These are phyloP conservation scores for Malacoraja senta DNA, from an alignment of 2,797 vertebrate species.

Conservation along the genomic window DNA sequence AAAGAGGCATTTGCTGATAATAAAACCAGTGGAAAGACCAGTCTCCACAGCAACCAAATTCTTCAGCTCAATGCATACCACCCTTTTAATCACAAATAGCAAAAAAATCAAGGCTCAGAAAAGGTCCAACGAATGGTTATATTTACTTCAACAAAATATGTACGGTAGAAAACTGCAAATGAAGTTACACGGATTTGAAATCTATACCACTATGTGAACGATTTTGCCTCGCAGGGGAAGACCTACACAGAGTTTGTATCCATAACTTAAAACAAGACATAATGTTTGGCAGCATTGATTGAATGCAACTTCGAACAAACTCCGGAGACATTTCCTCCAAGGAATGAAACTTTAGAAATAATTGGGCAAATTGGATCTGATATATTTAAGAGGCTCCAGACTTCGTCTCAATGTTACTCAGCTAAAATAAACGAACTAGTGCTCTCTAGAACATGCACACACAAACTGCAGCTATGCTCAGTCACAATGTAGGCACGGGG, in stretches of 20 bases:
- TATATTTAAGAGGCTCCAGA: not conserved
- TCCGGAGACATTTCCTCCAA: not conserved
- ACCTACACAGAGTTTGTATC: not conserved
- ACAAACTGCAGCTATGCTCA: not conserved
- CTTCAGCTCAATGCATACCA: not conserved
- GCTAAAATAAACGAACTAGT: not conserved
- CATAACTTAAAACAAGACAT: not conserved
- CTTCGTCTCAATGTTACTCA: not conserved
- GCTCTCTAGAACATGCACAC: not conserved
- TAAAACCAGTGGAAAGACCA: not conserved
- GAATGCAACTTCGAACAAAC: not conserved
- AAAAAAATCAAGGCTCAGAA: not conserved
- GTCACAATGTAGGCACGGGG: too few relatives aligned
- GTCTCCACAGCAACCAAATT: slow-evolving; percentile 4
- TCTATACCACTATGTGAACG: too few relatives aligned
- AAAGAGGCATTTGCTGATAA: not conserved
- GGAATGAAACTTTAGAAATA: not conserved
- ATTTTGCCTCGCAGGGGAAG: not conserved
- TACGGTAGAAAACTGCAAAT: not conserved
- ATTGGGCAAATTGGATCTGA: not conserved
- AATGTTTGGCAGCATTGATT: not conserved
- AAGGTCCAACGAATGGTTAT: not conserved
- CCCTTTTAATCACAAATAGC: not conserved
- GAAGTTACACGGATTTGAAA: not conserved
- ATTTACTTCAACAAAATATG: not conserved